These are phyloP conservation scores for Graphium colonna DNA, from an alignment of 2,888 invertebrate genomes.

Conservation along the genomic window DNA sequence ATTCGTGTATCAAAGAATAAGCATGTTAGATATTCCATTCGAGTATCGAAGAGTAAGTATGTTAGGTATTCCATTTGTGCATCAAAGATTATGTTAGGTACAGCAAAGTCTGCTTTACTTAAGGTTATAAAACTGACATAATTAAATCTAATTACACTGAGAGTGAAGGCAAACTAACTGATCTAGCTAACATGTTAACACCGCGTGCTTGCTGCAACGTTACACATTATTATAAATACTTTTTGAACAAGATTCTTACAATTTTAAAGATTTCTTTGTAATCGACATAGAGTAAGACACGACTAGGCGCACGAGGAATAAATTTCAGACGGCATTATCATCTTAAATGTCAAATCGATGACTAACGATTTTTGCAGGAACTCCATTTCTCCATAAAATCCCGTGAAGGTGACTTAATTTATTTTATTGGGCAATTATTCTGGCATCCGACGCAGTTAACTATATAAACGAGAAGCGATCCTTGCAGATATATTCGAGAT, in stretches of 20 bases:
- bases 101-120: neutral
- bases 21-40: no score
- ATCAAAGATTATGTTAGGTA: neutral
- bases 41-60: no score
- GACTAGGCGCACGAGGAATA: no score
- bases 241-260: no score
- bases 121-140: slow-evolving; percentile 5
- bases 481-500: neutral
- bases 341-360: neutral
- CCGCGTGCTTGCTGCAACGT: neutral
- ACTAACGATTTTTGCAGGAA: neutral
- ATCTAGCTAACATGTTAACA: slow-evolving; percentile 7
- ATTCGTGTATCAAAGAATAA: no score
- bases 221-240: neutral
- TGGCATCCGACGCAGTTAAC: neutral
- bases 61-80: no score
- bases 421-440: neutral
- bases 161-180: slow-evolving; percentile 11
- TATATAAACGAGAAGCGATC: neutral
- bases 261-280: no score
- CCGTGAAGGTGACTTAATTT: neutral
- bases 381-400: neutral
- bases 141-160: slow-evolving; percentile 14
- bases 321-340: no score
- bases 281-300: no score